A percentile compares a stretch with the other conserved stretches of the same genome.
phyloP scores from a whole-genome alignment of 2,888 invertebrate genomes.

The Mechanitis messenoides region DNA sequence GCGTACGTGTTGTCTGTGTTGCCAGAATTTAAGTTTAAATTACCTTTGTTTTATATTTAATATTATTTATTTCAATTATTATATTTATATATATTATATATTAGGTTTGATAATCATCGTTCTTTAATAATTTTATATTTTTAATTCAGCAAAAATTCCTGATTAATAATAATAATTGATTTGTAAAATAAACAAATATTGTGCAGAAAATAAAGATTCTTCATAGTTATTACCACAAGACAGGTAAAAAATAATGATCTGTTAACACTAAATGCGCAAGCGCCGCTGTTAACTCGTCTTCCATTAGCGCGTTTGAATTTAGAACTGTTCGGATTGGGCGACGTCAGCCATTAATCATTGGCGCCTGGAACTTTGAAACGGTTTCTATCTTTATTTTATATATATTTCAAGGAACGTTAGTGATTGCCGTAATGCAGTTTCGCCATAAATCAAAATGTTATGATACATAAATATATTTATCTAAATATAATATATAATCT shows the following conservation, averaged over 20 bases:
- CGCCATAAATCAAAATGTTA: constrained; percentile 7
- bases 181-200: background rate
- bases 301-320: constrained; percentile 72
- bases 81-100: no score
- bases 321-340: constrained; percentile 61
- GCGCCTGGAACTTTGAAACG: constrained; percentile 42
- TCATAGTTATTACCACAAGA: constrained; percentile 10
- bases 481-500: constrained; percentile 1
- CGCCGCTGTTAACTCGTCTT: constrained; percentile 60
- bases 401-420: constrained; percentile 22
- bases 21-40: constrained; percentile 37
- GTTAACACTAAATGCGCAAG: constrained; percentile 56
- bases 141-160: no score
- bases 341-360: constrained; percentile 59
- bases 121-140: no score
- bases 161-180: background rate
- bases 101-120: no score
- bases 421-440: constrained; percentile 13
- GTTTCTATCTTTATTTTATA: constrained; percentile 30
- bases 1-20: constrained; percentile 54
- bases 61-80: no score
- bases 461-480: constrained; percentile 9
- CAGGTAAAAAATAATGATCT: constrained; percentile 24
- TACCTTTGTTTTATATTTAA: constrained; percentile 16
- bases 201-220: constrained; percentile 7